Evolutionary conservation across 2,888 invertebrate species (phyloP).

Genomic region (Coremacera marginata): DNA sequence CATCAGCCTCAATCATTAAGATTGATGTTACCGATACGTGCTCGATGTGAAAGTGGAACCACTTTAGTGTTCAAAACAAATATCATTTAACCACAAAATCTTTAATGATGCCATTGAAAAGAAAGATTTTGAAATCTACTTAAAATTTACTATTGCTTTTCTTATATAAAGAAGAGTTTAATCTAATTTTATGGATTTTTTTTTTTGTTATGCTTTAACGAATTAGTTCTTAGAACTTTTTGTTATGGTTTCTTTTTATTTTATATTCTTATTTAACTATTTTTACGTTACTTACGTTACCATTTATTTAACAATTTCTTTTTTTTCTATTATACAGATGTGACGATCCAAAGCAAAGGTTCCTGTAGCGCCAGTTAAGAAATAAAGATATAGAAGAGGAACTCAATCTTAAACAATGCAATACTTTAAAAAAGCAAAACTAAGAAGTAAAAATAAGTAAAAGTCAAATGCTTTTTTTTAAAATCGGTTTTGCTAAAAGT

Average conservation of each 20-base stretch:
- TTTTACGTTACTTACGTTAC: not conserved
- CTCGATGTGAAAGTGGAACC: not conserved
- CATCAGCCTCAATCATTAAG: not conserved
- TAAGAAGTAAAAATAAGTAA: not conserved
- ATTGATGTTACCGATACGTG: not conserved
- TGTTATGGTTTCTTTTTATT: too few species aligned
- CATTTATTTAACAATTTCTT: not conserved
- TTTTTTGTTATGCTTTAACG: not conserved
- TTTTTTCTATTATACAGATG: conserved; percentile 55
- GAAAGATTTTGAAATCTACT: too few species aligned
- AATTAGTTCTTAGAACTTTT: too few species aligned
- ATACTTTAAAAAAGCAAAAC: not conserved
- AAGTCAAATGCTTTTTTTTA: conserved; percentile 5
- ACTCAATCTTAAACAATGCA: too few species aligned
- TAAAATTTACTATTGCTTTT: too few species aligned
- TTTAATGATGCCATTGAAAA: too few species aligned
- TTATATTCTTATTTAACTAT: not conserved
- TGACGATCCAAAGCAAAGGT: conserved; percentile 65
- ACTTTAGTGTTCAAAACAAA: not conserved
- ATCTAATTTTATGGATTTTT: not conserved
- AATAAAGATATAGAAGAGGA: not conserved
- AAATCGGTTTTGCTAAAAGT: conserved; percentile 2
- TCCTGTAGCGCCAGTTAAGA: conserved; percentile 61
- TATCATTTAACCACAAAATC: not conserved
- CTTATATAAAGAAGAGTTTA: not conserved